A percentile compares a stretch with the other conserved stretches of the same genome.
phyloP scores from a whole-genome alignment of 2,797 vertebrate genomes.

The Numenius phaeopus region DNA sequence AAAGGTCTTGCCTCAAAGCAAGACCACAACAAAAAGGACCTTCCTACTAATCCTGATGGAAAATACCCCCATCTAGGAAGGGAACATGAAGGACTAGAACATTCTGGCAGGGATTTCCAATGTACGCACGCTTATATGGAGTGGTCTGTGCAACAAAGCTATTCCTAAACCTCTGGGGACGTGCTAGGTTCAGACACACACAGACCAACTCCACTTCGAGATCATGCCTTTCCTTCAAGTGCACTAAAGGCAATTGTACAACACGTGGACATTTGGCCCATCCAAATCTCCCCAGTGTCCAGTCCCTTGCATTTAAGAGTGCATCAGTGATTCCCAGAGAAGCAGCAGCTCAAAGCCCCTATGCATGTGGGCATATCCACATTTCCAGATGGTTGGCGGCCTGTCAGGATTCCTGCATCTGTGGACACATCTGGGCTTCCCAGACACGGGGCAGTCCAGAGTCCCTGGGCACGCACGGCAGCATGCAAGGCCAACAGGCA shows the following conservation, averaged over 20 bases:
- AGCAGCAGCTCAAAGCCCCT: background rate
- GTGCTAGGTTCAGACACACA: background rate
- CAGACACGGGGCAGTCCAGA: background rate
- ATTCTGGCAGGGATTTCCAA: background rate
- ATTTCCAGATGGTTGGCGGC: slow-evolving; percentile 51
- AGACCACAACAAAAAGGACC: background rate
- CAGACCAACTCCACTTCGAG: background rate
- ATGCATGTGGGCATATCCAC: slow-evolving; percentile 44
- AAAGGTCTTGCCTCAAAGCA: background rate
- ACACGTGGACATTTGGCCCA: background rate
- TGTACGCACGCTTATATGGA: background rate
- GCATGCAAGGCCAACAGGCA: background rate
- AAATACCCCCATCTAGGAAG: background rate
- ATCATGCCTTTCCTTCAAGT: background rate
- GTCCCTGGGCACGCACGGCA: background rate
- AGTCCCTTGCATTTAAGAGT: background rate
- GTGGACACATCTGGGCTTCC: slow-evolving; percentile 39
- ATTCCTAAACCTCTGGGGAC: background rate
- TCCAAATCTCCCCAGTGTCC: background rate
- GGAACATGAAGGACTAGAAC: background rate
- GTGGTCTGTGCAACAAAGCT: background rate
- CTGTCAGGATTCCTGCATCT: slow-evolving; percentile 36
- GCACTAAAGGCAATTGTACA: background rate
- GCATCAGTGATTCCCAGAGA: background rate
- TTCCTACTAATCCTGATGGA: background rate